Conservation (phyloP, 2,797 vertebrate genomes). For the Vipera ursinii region DNA sequence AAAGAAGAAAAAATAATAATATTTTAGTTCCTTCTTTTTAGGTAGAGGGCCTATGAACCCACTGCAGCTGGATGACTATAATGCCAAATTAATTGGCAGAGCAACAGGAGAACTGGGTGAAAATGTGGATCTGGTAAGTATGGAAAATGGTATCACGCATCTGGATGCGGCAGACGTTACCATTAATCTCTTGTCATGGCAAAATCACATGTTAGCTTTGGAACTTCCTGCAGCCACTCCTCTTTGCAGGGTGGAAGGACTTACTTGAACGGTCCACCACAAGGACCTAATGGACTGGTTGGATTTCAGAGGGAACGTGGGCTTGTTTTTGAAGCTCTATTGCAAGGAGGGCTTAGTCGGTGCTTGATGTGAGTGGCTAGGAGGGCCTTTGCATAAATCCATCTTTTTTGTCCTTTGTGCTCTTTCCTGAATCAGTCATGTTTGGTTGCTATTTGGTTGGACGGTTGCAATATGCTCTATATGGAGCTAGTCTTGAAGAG, state of each 20-base stretch:
- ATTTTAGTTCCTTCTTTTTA: conserved; percentile 56
- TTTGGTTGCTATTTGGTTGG: not conserved
- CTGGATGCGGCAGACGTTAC: not conserved
- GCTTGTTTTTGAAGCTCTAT: not conserved
- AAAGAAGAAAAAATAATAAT: not conserved
- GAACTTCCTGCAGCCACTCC: not conserved
- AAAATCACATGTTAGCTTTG: not conserved
- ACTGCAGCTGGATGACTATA: conserved; percentile 71
- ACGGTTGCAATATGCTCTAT: not conserved
- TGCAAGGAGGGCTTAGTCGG: not conserved
- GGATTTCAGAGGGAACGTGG: not conserved
- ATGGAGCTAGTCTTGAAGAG: not conserved
- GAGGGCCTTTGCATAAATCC: not conserved
- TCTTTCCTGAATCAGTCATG: not conserved
- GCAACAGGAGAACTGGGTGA: conserved; percentile 60
- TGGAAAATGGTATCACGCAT: not conserved
- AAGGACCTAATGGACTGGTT: not conserved
- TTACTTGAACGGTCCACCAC: not conserved
- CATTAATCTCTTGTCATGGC: not conserved
- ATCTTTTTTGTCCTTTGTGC: not conserved
- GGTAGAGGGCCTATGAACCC: conserved; percentile 70
- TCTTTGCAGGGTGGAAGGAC: not conserved
- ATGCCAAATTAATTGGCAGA: conserved; percentile 64
- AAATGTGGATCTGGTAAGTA: conserved; percentile 68
- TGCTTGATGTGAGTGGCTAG: not conserved